These are phyloP conservation scores for Sebastes iracundus DNA, from an alignment of 2,797 vertebrate genomes.

Conservation along the genomic window DNA sequence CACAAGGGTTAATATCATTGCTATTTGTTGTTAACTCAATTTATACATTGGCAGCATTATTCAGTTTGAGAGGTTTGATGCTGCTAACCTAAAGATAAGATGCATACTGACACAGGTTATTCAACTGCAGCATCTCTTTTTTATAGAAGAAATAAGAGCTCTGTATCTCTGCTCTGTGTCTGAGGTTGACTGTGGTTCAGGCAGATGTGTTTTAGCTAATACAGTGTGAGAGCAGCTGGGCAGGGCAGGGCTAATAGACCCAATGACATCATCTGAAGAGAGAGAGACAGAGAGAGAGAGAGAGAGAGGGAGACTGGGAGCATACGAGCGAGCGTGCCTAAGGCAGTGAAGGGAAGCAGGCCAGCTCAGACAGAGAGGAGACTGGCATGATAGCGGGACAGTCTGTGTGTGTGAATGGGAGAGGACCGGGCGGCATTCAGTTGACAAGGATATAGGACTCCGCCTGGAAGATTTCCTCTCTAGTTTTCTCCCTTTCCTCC, in stretches of 20 bases:
- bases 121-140: background rate
- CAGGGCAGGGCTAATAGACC: conserved; percentile 84
- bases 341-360: conserved; percentile 67
- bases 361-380: conserved; percentile 71
- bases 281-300: conserved; percentile 67
- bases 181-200: conserved; percentile 43
- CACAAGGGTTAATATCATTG: background rate
- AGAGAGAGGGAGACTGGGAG: conserved; percentile 59
- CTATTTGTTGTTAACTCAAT: background rate
- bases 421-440: conserved; percentile 69
- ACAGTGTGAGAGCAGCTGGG: conserved; percentile 80
- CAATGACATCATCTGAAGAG: conserved; percentile 88
- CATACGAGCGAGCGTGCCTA: conserved; percentile 52
- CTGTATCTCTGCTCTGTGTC: background rate
- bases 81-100: background rate
- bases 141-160: background rate
- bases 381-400: conserved; percentile 73
- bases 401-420: conserved; percentile 67
- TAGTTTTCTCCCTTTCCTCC: conserved; percentile 51
- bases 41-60: background rate
- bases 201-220: conserved; percentile 83
- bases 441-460: conserved; percentile 70
- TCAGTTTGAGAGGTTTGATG: background rate
- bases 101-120: background rate
- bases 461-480: conserved; percentile 58